phyloP scores from a whole-genome alignment of 2,888 invertebrate species.

The Yponomeuta cagnagella region DNA sequence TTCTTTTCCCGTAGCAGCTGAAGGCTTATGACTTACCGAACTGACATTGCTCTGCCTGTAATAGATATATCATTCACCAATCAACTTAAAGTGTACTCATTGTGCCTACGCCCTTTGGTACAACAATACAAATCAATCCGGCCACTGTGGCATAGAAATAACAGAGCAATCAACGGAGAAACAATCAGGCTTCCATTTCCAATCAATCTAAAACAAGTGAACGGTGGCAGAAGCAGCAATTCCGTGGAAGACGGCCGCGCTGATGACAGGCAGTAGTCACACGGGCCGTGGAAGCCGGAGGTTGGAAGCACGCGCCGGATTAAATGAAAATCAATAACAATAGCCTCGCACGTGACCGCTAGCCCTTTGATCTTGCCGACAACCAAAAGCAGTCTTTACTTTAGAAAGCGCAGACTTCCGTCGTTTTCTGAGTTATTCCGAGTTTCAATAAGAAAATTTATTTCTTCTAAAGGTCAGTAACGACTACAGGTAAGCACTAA shows the following conservation, averaged over 20 bases:
- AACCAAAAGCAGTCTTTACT: constrained; percentile 7
- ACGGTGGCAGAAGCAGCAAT: constrained; percentile 35
- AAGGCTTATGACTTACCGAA: background rate
- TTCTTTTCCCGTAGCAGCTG: background rate
- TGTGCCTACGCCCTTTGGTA: background rate
- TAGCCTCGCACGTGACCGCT: constrained; percentile 57
- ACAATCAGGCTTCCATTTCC: background rate
- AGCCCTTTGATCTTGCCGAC: constrained; percentile 41
- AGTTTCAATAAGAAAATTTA: too few species aligned
- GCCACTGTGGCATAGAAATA: constrained; percentile 1
- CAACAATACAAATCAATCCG: background rate
- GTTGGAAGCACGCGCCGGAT: constrained; percentile 64
- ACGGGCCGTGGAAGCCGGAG: constrained; percentile 27
- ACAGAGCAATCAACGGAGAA: constrained; percentile 1
- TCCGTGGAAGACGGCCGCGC: constrained; percentile 39
- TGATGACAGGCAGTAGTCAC: constrained; percentile 18
- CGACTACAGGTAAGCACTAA: too few species aligned
- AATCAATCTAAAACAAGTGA: background rate
- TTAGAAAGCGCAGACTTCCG: constrained; percentile 9
- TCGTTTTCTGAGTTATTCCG: constrained; percentile 6
- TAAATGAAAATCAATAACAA: constrained; percentile 73
- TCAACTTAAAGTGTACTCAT: background rate
- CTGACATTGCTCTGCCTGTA: background rate
- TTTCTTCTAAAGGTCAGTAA: too few species aligned
- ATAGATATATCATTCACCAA: background rate